Base-by-base conservation (phyloP, 2,888 invertebrate species). In the Andrena minutula region DNA sequence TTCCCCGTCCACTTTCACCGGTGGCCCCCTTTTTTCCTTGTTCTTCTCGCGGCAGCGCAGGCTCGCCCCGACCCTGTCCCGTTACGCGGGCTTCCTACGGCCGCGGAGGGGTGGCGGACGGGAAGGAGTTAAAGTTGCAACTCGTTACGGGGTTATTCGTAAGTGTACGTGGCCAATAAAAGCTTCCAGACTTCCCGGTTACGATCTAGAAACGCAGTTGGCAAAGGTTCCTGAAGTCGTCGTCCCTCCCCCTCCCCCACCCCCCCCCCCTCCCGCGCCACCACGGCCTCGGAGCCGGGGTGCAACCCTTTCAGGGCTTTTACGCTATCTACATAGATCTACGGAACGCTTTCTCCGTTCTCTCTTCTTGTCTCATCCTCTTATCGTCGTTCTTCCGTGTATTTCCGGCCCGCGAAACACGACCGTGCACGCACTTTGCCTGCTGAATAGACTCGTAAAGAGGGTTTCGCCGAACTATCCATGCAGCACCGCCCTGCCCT, bases 151-250 rank as follows among this genome's bases (percentile, higher is more conserved):
- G 64, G 16, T 75, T 75, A 69, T 65, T 79, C 79, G 83, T 65
- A 61, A 74, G 68, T 75, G 74, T 75, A 83, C 82, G 82, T 73
- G 82, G 70, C 76, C 82, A 83, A 83, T 83, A 83, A 83, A 76
- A 82, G 76, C 76, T 64, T n/a, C 35, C 49, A 65, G 41, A 26
- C 60, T 58, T 35, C 26, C 23, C 51, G 41, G 65, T 74, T 74
- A 61, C 73, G 79, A 82, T 79, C 65, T 60, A 8, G 65, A 65
- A 61, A 26, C 41, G 69, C 65, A 76, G 76, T 83, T 82, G 73
- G 82, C 72, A 82, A 41, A 76, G 82, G 69, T 76, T 83, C 70
- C 76, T 56, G 49, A 64, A 76, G 69, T 69, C 23, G 53, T 12
- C 12, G 12, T 1, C 12, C 10, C 10, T 2, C 35, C 2, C 35